A percentile compares a stretch with the other conserved stretches of the same genome.
phyloP scores from a whole-genome alignment of 2,888 invertebrate species.

The Aelia acuminata region DNA sequence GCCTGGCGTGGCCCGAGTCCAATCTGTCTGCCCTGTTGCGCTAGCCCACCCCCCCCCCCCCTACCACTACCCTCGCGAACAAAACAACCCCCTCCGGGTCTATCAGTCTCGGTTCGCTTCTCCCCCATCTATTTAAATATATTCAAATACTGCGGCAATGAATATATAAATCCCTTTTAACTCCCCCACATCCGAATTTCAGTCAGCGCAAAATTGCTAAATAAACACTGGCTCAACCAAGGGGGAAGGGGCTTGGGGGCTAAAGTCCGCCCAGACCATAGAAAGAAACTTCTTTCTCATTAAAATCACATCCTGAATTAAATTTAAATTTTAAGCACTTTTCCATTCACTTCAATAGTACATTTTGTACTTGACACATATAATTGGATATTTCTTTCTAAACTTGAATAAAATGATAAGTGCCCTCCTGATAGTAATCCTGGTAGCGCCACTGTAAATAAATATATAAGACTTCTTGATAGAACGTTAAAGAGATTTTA shows the following conservation, averaged over 20 bases:
- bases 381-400: too few relatives aligned
- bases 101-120: constrained; percentile 1
- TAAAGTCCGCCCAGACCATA: too few relatives aligned
- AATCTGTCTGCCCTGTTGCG: constrained; percentile 59
- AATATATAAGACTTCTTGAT: too few relatives aligned
- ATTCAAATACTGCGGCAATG: neutral
- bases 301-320: too few relatives aligned
- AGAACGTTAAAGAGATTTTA: too few relatives aligned
- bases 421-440: too few relatives aligned
- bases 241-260: neutral
- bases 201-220: neutral
- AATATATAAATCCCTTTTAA: neutral
- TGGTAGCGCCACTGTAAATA: too few relatives aligned
- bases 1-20: constrained; percentile 59
- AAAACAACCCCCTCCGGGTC: constrained; percentile 5
- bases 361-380: too few relatives aligned
- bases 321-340: too few relatives aligned
- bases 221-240: neutral
- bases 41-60: constrained; percentile 38
- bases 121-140: neutral
- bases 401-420: too few relatives aligned
- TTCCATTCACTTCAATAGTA: too few relatives aligned
- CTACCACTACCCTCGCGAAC: neutral
- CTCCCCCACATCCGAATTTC: neutral
- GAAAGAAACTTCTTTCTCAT: too few relatives aligned